Conservation (phyloP, 2,888 invertebrate genomes). For the Drosophila monieri region DNA sequence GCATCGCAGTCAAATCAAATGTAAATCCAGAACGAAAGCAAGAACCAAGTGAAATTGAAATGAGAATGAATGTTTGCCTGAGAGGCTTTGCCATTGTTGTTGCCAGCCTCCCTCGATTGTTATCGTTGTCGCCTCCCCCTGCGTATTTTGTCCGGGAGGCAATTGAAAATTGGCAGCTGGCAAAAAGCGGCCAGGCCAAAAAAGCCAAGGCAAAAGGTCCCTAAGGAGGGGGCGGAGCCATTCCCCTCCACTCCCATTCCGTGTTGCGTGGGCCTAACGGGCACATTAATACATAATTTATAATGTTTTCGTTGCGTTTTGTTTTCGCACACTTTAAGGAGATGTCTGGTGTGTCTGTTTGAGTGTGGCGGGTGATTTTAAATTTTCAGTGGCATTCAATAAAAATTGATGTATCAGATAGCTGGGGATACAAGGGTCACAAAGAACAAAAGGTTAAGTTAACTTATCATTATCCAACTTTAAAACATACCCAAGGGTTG, state of each 20-base stretch:
- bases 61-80: constrained; percentile 60
- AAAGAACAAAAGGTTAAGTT: constrained; percentile 8
- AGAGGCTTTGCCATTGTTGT: constrained; percentile 44
- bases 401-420: constrained; percentile 22
- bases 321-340: constrained; percentile 53
- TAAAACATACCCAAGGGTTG: constrained; percentile 6
- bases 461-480: constrained; percentile 13
- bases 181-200: constrained; percentile 53
- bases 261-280: constrained; percentile 60
- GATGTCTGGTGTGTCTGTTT: constrained; percentile 27
- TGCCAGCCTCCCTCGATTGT: constrained; percentile 37
- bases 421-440: neutral
- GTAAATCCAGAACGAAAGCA: constrained; percentile 78
- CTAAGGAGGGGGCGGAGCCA: constrained; percentile 21
- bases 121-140: constrained; percentile 40
- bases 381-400: constrained; percentile 27
- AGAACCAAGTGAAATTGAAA: constrained; percentile 74
- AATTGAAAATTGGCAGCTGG: constrained; percentile 77
- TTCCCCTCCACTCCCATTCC: constrained; percentile 6
- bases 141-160: constrained; percentile 55
- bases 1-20: constrained; percentile 74
- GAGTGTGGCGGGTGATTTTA: constrained; percentile 6
- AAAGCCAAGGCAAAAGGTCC: constrained; percentile 38
- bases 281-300: constrained; percentile 81
- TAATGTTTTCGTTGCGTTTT: constrained; percentile 74